phyloP scores from a whole-genome alignment of 1,140 invertebrate species.

The Penaeus vannamei region DNA sequence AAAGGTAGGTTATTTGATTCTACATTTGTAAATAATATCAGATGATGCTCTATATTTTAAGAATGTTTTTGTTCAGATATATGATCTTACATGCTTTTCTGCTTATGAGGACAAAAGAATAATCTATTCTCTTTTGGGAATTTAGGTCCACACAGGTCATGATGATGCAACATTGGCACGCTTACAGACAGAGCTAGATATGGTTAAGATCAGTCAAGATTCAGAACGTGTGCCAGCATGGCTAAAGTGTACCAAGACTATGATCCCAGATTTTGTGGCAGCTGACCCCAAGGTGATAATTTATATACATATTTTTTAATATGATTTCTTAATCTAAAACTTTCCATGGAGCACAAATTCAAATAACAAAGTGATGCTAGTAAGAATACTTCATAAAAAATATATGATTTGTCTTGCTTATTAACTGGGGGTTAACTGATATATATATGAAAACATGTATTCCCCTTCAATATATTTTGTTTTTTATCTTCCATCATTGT shows the following conservation, averaged over 20 bases:
- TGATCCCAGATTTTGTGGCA: conserved; percentile 91
- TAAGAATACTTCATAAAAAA: too few relatives aligned
- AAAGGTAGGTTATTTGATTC: conserved; percentile 73
- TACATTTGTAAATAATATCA: background rate
- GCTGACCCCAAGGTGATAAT: conserved; percentile 80
- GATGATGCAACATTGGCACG: conserved; percentile 87
- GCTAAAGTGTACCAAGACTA: conserved; percentile 85
- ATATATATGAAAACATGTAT: too few relatives aligned
- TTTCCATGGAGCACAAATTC: background rate
- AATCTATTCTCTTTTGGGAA: too few relatives aligned
- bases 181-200: conserved; percentile 79
- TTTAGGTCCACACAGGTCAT: conserved; percentile 82
- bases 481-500: too few relatives aligned
- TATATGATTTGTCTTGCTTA: too few relatives aligned
- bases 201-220: conserved; percentile 88
- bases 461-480: too few relatives aligned
- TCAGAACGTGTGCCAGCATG: conserved; percentile 81
- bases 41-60: background rate
- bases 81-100: too few relatives aligned
- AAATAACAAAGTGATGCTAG: background rate
- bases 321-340: background rate
- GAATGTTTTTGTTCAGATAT: background rate
- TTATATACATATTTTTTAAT: background rate
- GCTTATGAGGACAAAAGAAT: background rate
- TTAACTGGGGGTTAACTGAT: too few relatives aligned